phyloP scores from a whole-genome alignment of 2,888 invertebrate species.

The Sesamia inferens region DNA sequence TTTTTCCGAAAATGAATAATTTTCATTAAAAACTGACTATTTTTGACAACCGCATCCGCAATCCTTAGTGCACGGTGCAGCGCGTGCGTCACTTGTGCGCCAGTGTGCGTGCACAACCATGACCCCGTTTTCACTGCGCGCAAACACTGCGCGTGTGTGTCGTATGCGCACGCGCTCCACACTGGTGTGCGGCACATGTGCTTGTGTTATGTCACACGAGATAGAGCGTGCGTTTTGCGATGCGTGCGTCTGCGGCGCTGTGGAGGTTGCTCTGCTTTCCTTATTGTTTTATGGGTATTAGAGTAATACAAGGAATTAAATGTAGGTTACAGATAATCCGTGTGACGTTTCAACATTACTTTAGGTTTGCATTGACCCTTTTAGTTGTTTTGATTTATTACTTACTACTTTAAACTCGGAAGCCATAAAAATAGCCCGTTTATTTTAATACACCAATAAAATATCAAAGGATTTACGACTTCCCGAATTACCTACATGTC shows the following conservation, averaged over 20 bases:
- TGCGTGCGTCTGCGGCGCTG: conserved; percentile 39
- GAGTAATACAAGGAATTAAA: conserved; percentile 17
- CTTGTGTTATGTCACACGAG: conserved; percentile 80
- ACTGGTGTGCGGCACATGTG: conserved; percentile 65
- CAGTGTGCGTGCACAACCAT: conserved; percentile 77
- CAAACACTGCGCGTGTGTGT: conserved; percentile 60
- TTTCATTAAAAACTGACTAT: conserved; percentile 22
- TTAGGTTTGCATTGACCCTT: conserved; percentile 21
- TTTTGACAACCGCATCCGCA: conserved; percentile 75
- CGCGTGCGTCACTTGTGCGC: conserved; percentile 65
- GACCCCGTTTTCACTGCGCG: conserved; percentile 84
- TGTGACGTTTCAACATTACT: not conserved
- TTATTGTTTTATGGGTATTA: conserved; percentile 21
- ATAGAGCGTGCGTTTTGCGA: conserved; percentile 62
- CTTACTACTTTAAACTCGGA: conserved; percentile 14
- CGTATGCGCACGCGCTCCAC: conserved; percentile 23
- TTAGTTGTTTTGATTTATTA: conserved; percentile 14
- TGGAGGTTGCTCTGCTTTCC: conserved; percentile 57
- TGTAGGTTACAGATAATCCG: conserved; percentile 15
- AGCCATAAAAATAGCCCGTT: conserved; percentile 20
- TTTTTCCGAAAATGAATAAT: not conserved
- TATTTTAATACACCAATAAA: conserved; percentile 17
- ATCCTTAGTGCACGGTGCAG: conserved; percentile 66
- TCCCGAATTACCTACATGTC: conserved; percentile 27
- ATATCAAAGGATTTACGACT: conserved; percentile 35